Evolutionary conservation across 2,797 vertebrate species (phyloP).

Genomic region (Epinephelus malabaricus): DNA sequence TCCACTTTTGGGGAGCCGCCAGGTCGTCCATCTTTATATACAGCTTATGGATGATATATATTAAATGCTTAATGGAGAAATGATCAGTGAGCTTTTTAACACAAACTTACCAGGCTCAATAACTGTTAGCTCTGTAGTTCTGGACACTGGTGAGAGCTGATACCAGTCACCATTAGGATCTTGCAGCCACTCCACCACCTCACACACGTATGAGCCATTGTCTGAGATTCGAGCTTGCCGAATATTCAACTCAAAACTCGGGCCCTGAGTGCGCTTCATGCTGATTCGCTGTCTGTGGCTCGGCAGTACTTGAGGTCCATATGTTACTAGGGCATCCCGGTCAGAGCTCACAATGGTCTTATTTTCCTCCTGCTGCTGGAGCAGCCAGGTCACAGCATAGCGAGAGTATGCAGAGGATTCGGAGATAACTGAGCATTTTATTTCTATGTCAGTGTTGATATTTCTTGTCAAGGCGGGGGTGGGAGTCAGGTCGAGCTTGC

Average conservation of each 20-base stretch:
- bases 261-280: constrained; percentile 62
- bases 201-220: constrained; percentile 75
- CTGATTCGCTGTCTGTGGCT: constrained; percentile 71
- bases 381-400: constrained; percentile 86
- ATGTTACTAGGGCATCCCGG: constrained; percentile 69
- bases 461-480: constrained; percentile 46
- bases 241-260: constrained; percentile 84
- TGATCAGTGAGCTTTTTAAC: not conserved
- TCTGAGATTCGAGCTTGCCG: constrained; percentile 74
- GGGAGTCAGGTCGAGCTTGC: constrained; percentile 67
- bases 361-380: constrained; percentile 34
- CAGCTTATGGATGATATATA: not conserved
- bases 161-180: constrained; percentile 80
- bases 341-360: constrained; percentile 70
- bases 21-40: too few species aligned
- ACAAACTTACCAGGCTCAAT: constrained; percentile 72
- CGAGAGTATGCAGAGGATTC: constrained; percentile 67
- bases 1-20: too few species aligned
- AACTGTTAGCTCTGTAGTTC: constrained; percentile 56
- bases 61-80: not conserved
- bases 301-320: constrained; percentile 43
- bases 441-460: constrained; percentile 65
- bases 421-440: constrained; percentile 82
- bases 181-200: constrained; percentile 83
- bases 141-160: constrained; percentile 48